Conservation (phyloP, 2,888 invertebrate genomes). For the Polymixis flavicincta region DNA sequence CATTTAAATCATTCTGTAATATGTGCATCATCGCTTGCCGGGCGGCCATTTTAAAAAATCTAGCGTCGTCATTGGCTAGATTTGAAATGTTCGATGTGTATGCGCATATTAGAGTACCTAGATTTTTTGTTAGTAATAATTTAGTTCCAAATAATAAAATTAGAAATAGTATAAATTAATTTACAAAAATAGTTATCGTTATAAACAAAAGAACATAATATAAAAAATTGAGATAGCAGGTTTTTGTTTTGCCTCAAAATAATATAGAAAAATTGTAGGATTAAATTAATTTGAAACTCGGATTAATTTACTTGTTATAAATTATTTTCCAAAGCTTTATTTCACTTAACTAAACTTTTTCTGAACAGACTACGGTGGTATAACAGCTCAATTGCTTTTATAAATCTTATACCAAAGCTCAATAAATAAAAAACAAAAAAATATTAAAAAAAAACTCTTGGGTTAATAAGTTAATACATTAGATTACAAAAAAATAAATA, state of each 20-base stretch:
- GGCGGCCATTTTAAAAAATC: slow-evolving; percentile 51
- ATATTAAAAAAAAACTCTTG: slow-evolving; percentile 5
- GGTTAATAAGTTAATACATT: slow-evolving; percentile 31
- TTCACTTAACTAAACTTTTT: neutral
- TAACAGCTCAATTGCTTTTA: slow-evolving; percentile 29
- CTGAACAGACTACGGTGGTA: slow-evolving; percentile 59
- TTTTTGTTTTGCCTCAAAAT: neutral
- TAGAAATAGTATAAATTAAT: slow-evolving; percentile 15
- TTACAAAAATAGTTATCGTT: slow-evolving; percentile 10
- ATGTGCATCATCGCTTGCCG: slow-evolving; percentile 56
- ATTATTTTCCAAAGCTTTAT: neutral
- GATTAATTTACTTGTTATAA: neutral
- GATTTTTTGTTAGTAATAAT: slow-evolving; percentile 42
- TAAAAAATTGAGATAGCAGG: neutral
- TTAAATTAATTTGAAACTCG: slow-evolving; percentile 3
- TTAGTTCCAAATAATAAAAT: slow-evolving; percentile 21
- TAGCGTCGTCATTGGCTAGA: slow-evolving; percentile 28
- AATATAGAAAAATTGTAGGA: neutral
- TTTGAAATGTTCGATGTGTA: slow-evolving; percentile 55
- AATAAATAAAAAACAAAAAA: slow-evolving; percentile 15
- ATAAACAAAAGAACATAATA: slow-evolving; percentile 10
- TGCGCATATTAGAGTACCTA: slow-evolving; percentile 64
- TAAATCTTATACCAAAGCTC: neutral
- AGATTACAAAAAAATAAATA: slow-evolving; percentile 12
- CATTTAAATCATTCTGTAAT: slow-evolving; percentile 56